A percentile compares a stretch with the other conserved stretches of the same genome.
phyloP scores from a whole-genome alignment of 2,113 vertebrate species.

The Procapra przewalskii region DNA sequence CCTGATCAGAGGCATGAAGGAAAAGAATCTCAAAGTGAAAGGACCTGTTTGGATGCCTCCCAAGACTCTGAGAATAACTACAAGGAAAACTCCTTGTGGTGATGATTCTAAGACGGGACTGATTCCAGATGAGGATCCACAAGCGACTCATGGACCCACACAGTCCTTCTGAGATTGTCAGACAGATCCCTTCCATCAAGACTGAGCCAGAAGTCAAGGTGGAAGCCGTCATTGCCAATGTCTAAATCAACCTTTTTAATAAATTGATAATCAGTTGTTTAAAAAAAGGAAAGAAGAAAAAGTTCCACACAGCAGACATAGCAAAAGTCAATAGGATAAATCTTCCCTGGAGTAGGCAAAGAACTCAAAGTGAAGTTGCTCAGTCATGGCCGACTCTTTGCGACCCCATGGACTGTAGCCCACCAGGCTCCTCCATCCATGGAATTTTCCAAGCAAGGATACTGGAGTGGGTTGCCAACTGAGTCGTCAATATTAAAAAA shows the following conservation, averaged over 20 bases:
- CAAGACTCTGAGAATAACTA: neutral
- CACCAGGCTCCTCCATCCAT: neutral
- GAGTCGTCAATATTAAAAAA: neutral
- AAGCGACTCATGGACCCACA: neutral
- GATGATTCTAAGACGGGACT: neutral
- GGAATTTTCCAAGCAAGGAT: neutral
- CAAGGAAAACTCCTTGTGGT: neutral
- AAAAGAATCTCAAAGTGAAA: neutral
- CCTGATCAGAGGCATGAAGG: neutral
- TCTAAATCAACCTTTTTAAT: neutral
- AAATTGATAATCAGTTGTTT: neutral
- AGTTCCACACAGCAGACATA: neutral
- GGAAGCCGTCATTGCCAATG: neutral
- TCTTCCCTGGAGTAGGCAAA: neutral
- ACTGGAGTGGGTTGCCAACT: neutral
- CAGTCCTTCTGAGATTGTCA: neutral
- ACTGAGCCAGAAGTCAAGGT: neutral
- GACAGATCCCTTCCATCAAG: neutral
- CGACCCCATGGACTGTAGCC: neutral
- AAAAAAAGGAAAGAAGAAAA: neutral
- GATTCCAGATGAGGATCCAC: neutral
- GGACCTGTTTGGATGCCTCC: neutral
- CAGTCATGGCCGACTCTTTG: fast-evolving
- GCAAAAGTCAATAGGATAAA: neutral
- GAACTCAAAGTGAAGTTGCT: neutral